Evolutionary conservation across 2,888 invertebrate species (phyloP), one percentile per base, ranked within the genome.

Genomic region (Acronicta alni): DNA sequence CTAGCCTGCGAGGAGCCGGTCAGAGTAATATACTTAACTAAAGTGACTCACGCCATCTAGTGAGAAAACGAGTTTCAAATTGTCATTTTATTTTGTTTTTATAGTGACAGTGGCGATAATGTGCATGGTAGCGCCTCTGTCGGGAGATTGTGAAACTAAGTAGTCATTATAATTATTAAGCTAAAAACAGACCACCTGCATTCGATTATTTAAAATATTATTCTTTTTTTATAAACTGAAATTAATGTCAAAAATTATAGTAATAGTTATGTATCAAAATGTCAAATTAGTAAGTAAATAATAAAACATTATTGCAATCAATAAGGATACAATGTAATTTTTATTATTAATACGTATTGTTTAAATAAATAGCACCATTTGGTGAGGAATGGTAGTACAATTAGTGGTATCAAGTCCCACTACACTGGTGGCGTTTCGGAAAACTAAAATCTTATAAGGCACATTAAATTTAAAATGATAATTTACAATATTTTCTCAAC

Each of bases 21-120:
- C 62, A 67, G 35, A 46, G 9, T 48, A 23, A 38, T 17, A 18
- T 26, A 46, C 49, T n/a, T 44, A 47, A 15, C 45, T 59, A 48
- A 32, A 43, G 51, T 51, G 62, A 48, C 65, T 59, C 44, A 53
- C 62, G 72, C 69, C 66, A 62, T 62, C 54, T 68, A 45, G 65
- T 55, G 57, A 54, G 23, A 26, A 18, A 16, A 12, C 18, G 9
- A 17, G 3, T 45, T 12, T 42, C n/a, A 23, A 57, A 32, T 43
- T 35, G 54, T 44, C 18, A 53, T 48, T 47, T 51, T 18, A 15
- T 17, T 54, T 58, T 15, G 4, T 42, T 47, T 38, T 47, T 32
- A 12, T 12, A 16, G 47, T n/a, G 23, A 37, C 17, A 10, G 16
- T 62, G 14, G 32, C 9, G 15, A 15, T 16, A 17, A 38, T 9